Base-by-base conservation (phyloP, 2,888 invertebrate species). In the Chymomyza fuscimana region DNA sequence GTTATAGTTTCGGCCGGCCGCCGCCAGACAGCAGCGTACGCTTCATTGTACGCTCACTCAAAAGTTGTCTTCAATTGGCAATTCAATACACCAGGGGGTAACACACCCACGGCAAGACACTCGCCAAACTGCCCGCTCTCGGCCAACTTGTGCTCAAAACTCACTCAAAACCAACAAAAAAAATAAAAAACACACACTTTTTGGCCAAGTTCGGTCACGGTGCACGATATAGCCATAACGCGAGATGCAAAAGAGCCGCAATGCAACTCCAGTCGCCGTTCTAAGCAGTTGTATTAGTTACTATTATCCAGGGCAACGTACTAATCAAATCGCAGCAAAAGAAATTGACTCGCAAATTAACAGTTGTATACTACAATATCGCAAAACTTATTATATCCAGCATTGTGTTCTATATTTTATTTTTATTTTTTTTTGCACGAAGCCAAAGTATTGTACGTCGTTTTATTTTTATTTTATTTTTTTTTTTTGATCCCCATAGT, bases 181-280 rank as follows among this genome's bases (percentile, higher is more conserved):
- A 1, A 25, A n/a, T n/a, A 25, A 25, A 25, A 25, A 25, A 25
- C 2, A 32, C 32, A 32, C 32, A 5, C 32, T 32, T 7, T 32
- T 46, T 46, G 12, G 40, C 40, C 65, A 58, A 69, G 56, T 69
- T 64, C 74, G 64, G 64, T 59, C 56, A 50, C 29, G 63, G 36
- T 52, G 36, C 50, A 65, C 65, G 54, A 58, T 29, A 29, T 46
- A 64, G 54, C 64, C 52, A 52, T 56, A 16, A 29, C 64, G 36
- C 64, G 64, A 52, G 54, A 64, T 64, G 64, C 64, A 64, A 54
- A 50, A 32, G 16, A 61, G 78, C 77, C 79, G 79, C 79, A 61
- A 77, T 78, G 81, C 71, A 69, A 78, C 77, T 74, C 78, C 78
- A 74, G 74, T 73, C 72, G 67, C 79, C 72, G 70, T 73, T 69